Conservation (phyloP, 2,113 vertebrate species). For the Dasyurus viverrinus region DNA sequence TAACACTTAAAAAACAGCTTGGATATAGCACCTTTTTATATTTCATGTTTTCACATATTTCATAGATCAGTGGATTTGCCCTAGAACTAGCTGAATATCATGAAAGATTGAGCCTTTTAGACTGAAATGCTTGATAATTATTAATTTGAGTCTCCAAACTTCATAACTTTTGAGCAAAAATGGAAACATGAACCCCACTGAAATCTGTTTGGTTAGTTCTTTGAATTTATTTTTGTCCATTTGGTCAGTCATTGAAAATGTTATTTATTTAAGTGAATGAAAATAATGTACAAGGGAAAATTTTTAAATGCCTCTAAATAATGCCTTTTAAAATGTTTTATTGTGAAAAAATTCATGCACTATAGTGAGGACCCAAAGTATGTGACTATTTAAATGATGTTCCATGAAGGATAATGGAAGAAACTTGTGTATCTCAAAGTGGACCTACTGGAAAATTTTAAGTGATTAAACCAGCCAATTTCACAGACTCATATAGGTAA, state of each 20-base stretch:
- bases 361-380: slow-evolving; percentile 12
- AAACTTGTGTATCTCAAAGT: neutral
- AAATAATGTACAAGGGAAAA: slow-evolving; percentile 18
- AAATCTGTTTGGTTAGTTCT: neutral
- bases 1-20: neutral
- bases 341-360: slow-evolving; percentile 48
- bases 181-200: neutral
- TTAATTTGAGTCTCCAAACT: neutral
- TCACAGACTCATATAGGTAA: neutral
- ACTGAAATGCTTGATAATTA: neutral
- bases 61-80: neutral
- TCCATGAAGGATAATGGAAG: slow-evolving; percentile 66
- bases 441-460: slow-evolving; percentile 21
- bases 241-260: slow-evolving; percentile 25
- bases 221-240: neutral
- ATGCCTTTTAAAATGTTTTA: slow-evolving; percentile 58
- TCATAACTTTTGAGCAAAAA: neutral
- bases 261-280: slow-evolving; percentile 48
- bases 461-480: slow-evolving; percentile 28
- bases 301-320: slow-evolving; percentile 47
- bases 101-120: neutral
- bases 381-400: slow-evolving; percentile 53
- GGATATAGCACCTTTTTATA: neutral
- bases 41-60: neutral
- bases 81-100: neutral